phyloP scores from a whole-genome alignment of 2,888 invertebrate species.

The Zootermopsis nevadensis region DNA sequence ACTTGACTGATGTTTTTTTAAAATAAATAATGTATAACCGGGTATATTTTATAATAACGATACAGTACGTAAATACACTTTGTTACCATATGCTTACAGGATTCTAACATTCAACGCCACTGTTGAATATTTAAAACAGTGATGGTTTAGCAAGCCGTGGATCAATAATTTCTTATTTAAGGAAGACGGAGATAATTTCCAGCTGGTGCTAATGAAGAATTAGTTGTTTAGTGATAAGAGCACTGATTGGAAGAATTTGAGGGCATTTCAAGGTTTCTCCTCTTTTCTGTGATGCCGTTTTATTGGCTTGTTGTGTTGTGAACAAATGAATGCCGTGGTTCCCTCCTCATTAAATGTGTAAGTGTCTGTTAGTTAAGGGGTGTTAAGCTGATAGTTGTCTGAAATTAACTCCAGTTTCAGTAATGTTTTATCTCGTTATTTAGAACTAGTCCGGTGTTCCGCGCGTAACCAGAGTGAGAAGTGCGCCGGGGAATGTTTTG shows the following conservation, averaged over 20 bases:
- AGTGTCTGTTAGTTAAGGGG: background rate
- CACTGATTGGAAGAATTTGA: constrained; percentile 12
- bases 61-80: constrained; percentile 44
- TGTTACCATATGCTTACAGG: constrained; percentile 47
- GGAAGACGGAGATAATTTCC: background rate
- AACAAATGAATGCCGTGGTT: constrained; percentile 14
- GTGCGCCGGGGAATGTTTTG: background rate
- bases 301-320: constrained; percentile 25
- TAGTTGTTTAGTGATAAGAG: constrained; percentile 35
- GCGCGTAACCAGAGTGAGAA: background rate
- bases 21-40: constrained; percentile 40
- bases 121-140: constrained; percentile 37
- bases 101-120: constrained; percentile 37
- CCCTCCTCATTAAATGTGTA: constrained; percentile 5
- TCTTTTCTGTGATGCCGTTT: constrained; percentile 31
- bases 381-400: background rate
- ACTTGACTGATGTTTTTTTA: constrained; percentile 41
- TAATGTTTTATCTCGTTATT: background rate
- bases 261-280: constrained; percentile 10
- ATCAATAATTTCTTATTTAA: constrained; percentile 7
- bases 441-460: background rate
- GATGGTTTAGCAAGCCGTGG: constrained; percentile 37
- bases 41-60: constrained; percentile 47
- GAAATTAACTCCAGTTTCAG: background rate
- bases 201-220: constrained; percentile 24